phyloP scores from a whole-genome alignment of 1,140 invertebrate species.

The Drosophila navojoa region DNA sequence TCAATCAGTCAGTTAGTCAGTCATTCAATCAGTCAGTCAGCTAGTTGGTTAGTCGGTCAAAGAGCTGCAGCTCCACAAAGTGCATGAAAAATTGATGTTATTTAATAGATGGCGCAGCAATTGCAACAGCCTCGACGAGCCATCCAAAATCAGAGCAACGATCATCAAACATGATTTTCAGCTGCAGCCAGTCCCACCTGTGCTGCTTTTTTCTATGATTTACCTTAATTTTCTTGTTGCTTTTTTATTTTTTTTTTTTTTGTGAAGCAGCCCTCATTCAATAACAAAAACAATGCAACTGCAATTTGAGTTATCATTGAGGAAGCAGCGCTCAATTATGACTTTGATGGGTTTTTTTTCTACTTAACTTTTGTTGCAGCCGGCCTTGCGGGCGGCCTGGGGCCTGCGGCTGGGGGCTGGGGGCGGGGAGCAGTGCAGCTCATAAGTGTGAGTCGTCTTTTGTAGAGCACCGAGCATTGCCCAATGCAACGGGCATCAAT shows the following conservation, averaged over 20 bases:
- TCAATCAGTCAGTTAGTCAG: conserved; percentile 13
- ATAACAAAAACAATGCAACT: conserved; percentile 23
- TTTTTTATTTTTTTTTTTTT: neutral
- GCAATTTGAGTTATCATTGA: conserved; percentile 37
- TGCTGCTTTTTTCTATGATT: conserved; percentile 3
- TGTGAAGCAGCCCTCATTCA: neutral
- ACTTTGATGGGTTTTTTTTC: neutral
- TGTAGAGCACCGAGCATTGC: conserved; percentile 16
- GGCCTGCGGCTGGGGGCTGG: too few species aligned
- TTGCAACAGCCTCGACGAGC: conserved; percentile 27
- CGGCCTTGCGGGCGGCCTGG: too few species aligned
- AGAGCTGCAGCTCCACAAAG: conserved; percentile 31
- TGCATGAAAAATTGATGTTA: conserved; percentile 45
- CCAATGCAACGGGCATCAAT: conserved; percentile 25
- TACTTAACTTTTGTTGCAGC: too few species aligned
- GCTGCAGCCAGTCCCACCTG: conserved; percentile 4
- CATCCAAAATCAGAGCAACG: conserved; percentile 14
- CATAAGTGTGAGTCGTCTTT: conserved; percentile 1
- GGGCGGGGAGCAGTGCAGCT: too few species aligned
- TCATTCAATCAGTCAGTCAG: conserved; percentile 6
- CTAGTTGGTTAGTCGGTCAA: conserved; percentile 17
- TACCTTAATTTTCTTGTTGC: conserved; percentile 1
- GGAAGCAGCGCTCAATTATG: conserved; percentile 35
- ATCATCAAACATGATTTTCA: conserved; percentile 23
- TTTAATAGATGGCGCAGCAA: conserved; percentile 42